Evolutionary conservation across 2,797 vertebrate species (phyloP), one percentile per base, ranked within the genome.

Genomic region (Phoeniculus purpureus): DNA sequence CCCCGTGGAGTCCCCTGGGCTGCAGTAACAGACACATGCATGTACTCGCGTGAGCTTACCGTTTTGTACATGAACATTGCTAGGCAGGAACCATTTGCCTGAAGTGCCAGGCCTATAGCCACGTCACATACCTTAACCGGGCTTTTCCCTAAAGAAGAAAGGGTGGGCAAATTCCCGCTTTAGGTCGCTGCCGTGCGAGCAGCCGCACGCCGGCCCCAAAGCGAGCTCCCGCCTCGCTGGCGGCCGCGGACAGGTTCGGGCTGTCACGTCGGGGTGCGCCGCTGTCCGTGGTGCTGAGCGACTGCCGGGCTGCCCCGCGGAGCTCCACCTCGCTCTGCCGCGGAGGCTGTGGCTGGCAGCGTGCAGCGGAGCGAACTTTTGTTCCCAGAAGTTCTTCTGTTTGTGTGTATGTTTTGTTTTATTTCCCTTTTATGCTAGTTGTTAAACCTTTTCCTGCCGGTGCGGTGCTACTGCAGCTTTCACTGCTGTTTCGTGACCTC

Each of bases 231-330:
- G 1, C 17, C 51, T 52, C 8, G 29, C 12, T n/a, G 21, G 56
- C n/a, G 21, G 13, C 59, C 14, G 14, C 31, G 37, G 18, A 21
- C 16, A 27, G 21, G 37, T 66, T n/a, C 13, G 13, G 7, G 34
- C 37, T 14, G 70, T 25, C 10, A 71, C 64, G 54, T 76, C 54
- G 45, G 54, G 45, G 3, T 17, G 40, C 1, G 70, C 45, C 51
- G 87, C 94, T 95, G 87, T 95, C 94, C 92, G 12, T 71, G 94
- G 94, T 95, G 90, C 94, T 95, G 94, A 90, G 43, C 10, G 10
- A 19, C 16, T 7, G 34, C 9, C 23, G n/a, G 14, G 11, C 50
- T 25, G 50, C 54, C 15, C n/a, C 34, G 22, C 9, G 3, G 13
- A 7, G 13, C 10, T 22, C 34, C 6, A 3, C 47, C 22, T 9